These are phyloP conservation scores for Archivesica marissinica DNA, from an alignment of 1,140 invertebrate genomes.

Conservation along the genomic window DNA sequence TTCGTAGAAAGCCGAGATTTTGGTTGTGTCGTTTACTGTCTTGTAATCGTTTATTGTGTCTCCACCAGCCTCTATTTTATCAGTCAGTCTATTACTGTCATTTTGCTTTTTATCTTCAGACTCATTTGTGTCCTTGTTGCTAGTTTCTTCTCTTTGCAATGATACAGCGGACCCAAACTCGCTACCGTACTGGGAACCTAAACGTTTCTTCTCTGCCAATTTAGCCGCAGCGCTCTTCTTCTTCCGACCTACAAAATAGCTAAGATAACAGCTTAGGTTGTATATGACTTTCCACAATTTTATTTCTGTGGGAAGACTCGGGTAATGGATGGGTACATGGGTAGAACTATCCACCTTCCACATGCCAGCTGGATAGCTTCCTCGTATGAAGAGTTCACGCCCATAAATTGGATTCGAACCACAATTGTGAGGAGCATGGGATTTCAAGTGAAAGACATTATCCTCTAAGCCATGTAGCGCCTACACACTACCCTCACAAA, in stretches of 20 bases:
- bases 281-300: background rate
- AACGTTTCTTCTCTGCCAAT: constrained; percentile 73
- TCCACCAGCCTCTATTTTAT: constrained; percentile 54
- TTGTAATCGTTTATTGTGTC: constrained; percentile 85
- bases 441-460: no score
- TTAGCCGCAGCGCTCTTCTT: constrained; percentile 78
- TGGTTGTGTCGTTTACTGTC: constrained; percentile 75
- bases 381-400: no score
- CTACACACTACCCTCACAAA: no score
- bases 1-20: constrained; percentile 80
- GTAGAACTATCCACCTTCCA: no score
- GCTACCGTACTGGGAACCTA: constrained; percentile 72
- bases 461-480: no score
- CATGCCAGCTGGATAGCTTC: no score
- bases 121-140: constrained; percentile 52
- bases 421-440: no score
- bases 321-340: no score
- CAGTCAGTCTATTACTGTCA: background rate
- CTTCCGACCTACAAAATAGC: constrained; percentile 61
- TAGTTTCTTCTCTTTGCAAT: constrained; percentile 51
- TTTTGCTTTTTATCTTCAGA: constrained; percentile 50
- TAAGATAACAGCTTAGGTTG: background rate
- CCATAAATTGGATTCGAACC: no score
- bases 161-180: constrained; percentile 73
- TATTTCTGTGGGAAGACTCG: no score